A percentile compares a stretch with the other conserved stretches of the same genome.
phyloP scores from a whole-genome alignment of 2,797 vertebrate genomes.

The Epinephelus malabaricus region DNA sequence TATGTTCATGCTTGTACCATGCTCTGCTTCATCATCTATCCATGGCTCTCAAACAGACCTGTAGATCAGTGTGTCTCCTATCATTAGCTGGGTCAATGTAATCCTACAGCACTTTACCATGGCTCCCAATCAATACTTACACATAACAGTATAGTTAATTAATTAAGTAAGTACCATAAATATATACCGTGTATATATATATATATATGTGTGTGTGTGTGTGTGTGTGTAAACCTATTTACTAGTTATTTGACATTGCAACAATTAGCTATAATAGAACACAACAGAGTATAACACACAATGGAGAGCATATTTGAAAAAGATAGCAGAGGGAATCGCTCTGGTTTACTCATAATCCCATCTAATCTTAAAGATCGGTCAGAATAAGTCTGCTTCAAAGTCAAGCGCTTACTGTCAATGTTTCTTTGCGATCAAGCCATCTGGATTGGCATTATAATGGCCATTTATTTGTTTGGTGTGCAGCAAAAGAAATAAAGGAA shows the following conservation, averaged over 20 bases:
- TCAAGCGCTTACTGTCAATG: constrained; percentile 44
- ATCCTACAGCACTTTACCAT: constrained; percentile 40
- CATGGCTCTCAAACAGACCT: constrained; percentile 28
- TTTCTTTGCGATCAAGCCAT: constrained; percentile 20
- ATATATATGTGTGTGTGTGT: background rate
- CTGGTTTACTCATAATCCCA: constrained; percentile 32
- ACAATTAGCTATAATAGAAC: constrained; percentile 54
- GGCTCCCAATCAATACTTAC: constrained; percentile 38
- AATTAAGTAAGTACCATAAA: constrained; percentile 21
- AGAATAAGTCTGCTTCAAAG: constrained; percentile 42
- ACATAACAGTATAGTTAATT: constrained; percentile 23
- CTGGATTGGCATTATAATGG: constrained; percentile 66
- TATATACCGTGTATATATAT: background rate
- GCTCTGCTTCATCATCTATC: constrained; percentile 50
- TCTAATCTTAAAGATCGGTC: constrained; percentile 33
- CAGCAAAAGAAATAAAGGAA: constrained; percentile 75
- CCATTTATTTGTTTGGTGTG: constrained; percentile 53
- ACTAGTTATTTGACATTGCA: constrained; percentile 26
- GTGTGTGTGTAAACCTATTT: constrained; percentile 17
- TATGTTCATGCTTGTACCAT: background rate
- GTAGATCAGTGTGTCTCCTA: constrained; percentile 41
- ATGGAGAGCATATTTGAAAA: constrained; percentile 26
- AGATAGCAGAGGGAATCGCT: constrained; percentile 21
- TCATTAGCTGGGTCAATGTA: constrained; percentile 31
- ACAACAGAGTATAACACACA: constrained; percentile 46